Evolutionary conservation across 2,888 invertebrate genomes (phyloP).

Genomic region (Yponomeuta evonymella): DNA sequence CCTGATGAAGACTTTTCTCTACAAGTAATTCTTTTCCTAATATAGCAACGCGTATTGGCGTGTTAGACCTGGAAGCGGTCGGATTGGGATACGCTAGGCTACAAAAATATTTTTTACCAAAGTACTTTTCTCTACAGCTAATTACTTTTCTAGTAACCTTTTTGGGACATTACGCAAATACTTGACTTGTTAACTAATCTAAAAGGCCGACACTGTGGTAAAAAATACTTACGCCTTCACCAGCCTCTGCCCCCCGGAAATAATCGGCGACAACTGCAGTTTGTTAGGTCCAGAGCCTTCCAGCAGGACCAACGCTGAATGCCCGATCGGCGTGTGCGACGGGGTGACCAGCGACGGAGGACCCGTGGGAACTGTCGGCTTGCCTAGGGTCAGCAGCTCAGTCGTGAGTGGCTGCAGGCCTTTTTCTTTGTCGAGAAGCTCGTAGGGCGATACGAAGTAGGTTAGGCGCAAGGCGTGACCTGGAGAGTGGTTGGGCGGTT

Average conservation of each 20-base stretch:
- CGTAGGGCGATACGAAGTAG: conserved; percentile 95
- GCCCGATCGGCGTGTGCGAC: conserved; percentile 81
- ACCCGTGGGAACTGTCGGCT: conserved; percentile 48
- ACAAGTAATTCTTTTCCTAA: no score
- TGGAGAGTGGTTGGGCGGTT: conserved; percentile 34
- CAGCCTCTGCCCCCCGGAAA: conserved; percentile 80
- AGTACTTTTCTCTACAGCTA: not conserved
- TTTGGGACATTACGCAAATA: no score
- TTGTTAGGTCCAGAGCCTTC: conserved; percentile 92
- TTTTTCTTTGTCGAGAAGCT: conserved; percentile 87
- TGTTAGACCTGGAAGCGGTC: conserved; percentile 25
- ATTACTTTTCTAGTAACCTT: no score
- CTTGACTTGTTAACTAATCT: no score
- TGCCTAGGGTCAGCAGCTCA: conserved; percentile 80
- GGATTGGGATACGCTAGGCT: not conserved
- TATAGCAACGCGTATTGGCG: conserved; percentile 61
- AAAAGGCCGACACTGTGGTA: not conserved
- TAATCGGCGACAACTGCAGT: conserved; percentile 83
- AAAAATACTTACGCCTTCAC: conserved; percentile 80
- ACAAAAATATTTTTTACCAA: not conserved
- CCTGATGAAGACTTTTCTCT: not conserved
- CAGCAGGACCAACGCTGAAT: conserved; percentile 91
- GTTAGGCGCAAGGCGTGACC: conserved; percentile 95
- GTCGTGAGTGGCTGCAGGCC: conserved; percentile 84
- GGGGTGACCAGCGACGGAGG: conserved; percentile 59